These are phyloP conservation scores for Trematomus bernacchii DNA, from an alignment of 2,797 vertebrate genomes.

Conservation along the genomic window DNA sequence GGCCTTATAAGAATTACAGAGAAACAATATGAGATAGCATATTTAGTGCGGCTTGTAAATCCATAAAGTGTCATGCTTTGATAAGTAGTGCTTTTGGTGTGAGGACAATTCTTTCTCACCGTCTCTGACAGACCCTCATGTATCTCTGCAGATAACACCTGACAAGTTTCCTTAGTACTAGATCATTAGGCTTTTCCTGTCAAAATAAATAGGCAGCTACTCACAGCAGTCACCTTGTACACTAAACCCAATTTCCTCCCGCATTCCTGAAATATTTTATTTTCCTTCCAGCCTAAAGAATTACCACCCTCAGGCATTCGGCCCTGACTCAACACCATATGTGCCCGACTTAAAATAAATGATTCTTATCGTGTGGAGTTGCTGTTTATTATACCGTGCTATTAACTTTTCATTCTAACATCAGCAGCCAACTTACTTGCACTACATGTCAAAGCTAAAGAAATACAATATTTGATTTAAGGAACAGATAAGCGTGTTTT, in stretches of 20 bases:
- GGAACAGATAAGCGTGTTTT: conserved; percentile 28
- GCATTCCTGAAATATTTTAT: conserved; percentile 37
- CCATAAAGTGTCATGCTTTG: conserved; percentile 50
- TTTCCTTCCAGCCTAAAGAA: conserved; percentile 21
- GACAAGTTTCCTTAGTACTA: conserved; percentile 11
- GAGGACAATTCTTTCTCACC: conserved; percentile 23
- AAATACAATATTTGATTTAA: conserved; percentile 40
- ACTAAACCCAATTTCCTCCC: conserved; percentile 13
- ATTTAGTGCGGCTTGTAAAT: conserved; percentile 60
- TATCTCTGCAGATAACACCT: conserved; percentile 1
- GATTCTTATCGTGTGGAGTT: conserved; percentile 73
- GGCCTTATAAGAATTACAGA: conserved; percentile 17
- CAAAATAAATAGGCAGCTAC: conserved; percentile 82
- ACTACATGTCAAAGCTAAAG: conserved; percentile 35
- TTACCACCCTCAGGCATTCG: conserved; percentile 21
- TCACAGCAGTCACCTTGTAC: conserved; percentile 80
- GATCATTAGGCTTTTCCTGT: conserved; percentile 29
- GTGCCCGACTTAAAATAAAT: conserved; percentile 57
- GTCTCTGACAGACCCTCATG: conserved; percentile 6
- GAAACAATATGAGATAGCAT: conserved; percentile 45
- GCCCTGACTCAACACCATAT: conserved; percentile 25
- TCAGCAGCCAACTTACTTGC: conserved; percentile 8
- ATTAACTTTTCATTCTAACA: conserved; percentile 74
- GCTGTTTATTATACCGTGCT: conserved; percentile 80
- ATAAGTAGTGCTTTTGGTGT: conserved; percentile 22